Conservation (phyloP, 2,888 invertebrate genomes). For the Prostheceraeus crozeri region DNA sequence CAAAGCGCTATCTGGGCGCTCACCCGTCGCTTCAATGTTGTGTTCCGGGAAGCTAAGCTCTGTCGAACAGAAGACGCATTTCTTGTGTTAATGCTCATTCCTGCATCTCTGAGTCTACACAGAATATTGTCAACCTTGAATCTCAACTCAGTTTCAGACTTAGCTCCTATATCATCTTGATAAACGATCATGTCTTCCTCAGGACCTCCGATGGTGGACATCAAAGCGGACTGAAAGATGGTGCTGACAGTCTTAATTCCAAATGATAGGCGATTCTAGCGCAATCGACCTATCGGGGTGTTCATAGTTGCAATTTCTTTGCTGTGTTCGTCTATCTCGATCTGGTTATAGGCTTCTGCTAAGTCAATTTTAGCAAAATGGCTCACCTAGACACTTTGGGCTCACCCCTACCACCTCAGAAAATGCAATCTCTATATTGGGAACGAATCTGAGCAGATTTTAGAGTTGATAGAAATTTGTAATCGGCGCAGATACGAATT, state of each 20-base stretch:
- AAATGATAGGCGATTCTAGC: slow-evolving; percentile 35
- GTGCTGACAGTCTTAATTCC: slow-evolving; percentile 34
- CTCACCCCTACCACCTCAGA: slow-evolving; percentile 19
- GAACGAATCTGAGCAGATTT: slow-evolving; percentile 26
- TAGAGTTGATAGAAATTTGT: slow-evolving; percentile 16
- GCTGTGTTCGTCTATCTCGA: slow-evolving; percentile 28
- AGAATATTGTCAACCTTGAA: slow-evolving; percentile 12
- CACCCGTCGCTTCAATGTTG: slow-evolving; percentile 19
- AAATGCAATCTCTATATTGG: slow-evolving; percentile 31
- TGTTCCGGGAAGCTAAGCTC: slow-evolving; percentile 27
- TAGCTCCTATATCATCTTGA: slow-evolving; percentile 37
- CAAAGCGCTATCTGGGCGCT: slow-evolving; percentile 24
- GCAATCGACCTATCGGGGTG: slow-evolving; percentile 30
- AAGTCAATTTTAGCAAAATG: slow-evolving; percentile 28
- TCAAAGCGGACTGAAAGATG: slow-evolving; percentile 31
- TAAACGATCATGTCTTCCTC: slow-evolving; percentile 32
- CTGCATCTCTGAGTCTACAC: slow-evolving; percentile 28
- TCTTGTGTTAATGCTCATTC: slow-evolving; percentile 31
- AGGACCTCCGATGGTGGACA: slow-evolving; percentile 10
- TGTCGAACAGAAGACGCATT: slow-evolving; percentile 30
- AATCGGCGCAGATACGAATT: too few species aligned
- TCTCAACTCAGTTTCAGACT: slow-evolving; percentile 24
- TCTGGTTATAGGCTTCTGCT: slow-evolving; percentile 32
- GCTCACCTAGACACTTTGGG: too few species aligned
- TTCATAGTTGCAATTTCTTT: slow-evolving; percentile 30